A percentile compares a stretch with the other conserved stretches of the same genome.
These are phyloP conservation scores for Meteorus colon DNA, from an alignment of 2,888 invertebrate genomes.

Conservation along the genomic window DNA sequence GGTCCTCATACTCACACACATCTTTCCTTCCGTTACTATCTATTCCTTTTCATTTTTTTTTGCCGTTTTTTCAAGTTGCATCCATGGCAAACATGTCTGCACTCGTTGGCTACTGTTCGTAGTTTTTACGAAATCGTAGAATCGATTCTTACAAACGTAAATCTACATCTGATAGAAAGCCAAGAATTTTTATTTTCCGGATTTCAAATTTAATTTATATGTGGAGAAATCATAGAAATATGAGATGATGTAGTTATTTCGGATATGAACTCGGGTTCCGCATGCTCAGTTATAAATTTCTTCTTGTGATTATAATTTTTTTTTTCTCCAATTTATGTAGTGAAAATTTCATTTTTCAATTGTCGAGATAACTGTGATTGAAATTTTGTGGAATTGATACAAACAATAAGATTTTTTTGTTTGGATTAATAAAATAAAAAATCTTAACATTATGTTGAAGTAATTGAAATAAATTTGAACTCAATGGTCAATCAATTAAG, in stretches of 20 bases:
- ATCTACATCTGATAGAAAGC: constrained; percentile 23
- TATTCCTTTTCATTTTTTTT: neutral
- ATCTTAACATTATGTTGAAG: neutral
- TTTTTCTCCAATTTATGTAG: too few species aligned
- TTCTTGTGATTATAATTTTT: neutral
- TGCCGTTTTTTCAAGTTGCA: neutral
- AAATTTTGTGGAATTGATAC: too few species aligned
- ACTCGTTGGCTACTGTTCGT: constrained; percentile 37
- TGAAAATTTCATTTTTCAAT: too few species aligned
- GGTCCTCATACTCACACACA: neutral
- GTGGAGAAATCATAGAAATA: neutral
- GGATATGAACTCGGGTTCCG: too few species aligned
- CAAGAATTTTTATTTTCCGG: constrained; percentile 16
- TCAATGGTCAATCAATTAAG: constrained; percentile 23
- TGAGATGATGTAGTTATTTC: neutral
- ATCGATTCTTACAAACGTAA: constrained; percentile 30
- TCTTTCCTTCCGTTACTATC: constrained; percentile 6
- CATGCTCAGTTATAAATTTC: neutral
- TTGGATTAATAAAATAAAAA: too few species aligned
- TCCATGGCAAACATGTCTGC: constrained; percentile 7
- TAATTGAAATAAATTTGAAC: constrained; percentile 23
- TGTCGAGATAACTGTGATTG: too few species aligned
- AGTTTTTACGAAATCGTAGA: constrained; percentile 24
- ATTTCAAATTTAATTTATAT: neutral
- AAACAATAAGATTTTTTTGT: too few species aligned